phyloP scores from a whole-genome alignment of 1,140 invertebrate genomes.

The Drosophila rhopaloa region DNA sequence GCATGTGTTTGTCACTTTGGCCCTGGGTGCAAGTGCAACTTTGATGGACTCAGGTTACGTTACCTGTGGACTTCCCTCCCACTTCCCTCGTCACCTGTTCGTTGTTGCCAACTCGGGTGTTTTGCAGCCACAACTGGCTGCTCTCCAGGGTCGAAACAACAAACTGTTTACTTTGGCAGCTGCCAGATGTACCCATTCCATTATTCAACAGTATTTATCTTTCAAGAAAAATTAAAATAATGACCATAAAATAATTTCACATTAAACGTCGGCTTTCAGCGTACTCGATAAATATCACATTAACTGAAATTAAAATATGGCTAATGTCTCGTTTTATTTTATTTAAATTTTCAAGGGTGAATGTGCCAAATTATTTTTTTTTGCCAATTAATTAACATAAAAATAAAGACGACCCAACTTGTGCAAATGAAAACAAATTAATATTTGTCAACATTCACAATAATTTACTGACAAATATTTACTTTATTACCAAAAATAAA shows the following conservation, averaged over 20 bases:
- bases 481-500: background rate
- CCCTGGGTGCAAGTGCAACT: conserved; percentile 54
- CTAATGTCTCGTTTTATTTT: background rate
- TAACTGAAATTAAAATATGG: background rate
- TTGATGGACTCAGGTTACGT: conserved; percentile 70
- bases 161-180: conserved; percentile 19
- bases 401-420: background rate
- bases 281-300: no score
- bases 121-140: conserved; percentile 18
- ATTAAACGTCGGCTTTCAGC: no score
- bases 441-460: background rate
- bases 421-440: background rate
- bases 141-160: conserved; percentile 14
- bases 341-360: background rate
- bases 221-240: no score
- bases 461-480: background rate
- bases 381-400: background rate
- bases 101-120: conserved; percentile 22
- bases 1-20: conserved; percentile 45
- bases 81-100: conserved; percentile 3
- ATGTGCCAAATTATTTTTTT: background rate
- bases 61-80: conserved; percentile 46
- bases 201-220: conserved; percentile 1
- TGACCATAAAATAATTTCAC: no score
- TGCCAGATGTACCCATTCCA: background rate